Evolutionary conservation across 2,888 invertebrate genomes (phyloP).

Genomic region (Melinaea menophilus): DNA sequence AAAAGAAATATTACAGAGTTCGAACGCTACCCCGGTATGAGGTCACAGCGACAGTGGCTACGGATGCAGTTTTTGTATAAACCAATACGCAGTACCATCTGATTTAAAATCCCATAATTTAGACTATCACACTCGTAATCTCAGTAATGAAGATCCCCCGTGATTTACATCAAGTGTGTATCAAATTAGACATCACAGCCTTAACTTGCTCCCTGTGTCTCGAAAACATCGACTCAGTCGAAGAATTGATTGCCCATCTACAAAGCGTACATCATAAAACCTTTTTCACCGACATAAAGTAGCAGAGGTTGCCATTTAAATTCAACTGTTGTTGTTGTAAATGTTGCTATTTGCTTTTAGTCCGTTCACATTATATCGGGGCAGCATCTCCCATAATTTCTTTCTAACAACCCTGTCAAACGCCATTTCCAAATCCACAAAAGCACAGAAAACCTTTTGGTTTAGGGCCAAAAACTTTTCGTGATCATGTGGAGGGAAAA

Average conservation of each 20-base stretch:
- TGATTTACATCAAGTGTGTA: constrained; percentile 33
- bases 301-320: constrained; percentile 53
- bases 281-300: constrained; percentile 44
- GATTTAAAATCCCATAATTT: constrained; percentile 42
- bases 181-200: constrained; percentile 49
- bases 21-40: constrained; percentile 48
- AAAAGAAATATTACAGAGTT: constrained; percentile 34
- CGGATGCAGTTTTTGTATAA: constrained; percentile 41
- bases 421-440: too few species aligned
- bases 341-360: too few species aligned
- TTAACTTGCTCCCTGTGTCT: constrained; percentile 46
- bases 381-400: too few species aligned
- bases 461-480: too few species aligned
- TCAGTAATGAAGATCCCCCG: constrained; percentile 27
- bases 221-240: constrained; percentile 36
- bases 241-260: constrained; percentile 41
- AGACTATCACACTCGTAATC: constrained; percentile 33
- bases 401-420: too few species aligned
- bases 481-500: too few species aligned
- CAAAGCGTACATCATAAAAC: constrained; percentile 37
- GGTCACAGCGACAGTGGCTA: constrained; percentile 39
- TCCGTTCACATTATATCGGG: too few species aligned
- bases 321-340: constrained; percentile 30
- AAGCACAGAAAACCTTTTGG: too few species aligned
- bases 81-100: constrained; percentile 36